Conservation (phyloP, 2,113 vertebrate genomes). For the Spilogale gracilis region DNA sequence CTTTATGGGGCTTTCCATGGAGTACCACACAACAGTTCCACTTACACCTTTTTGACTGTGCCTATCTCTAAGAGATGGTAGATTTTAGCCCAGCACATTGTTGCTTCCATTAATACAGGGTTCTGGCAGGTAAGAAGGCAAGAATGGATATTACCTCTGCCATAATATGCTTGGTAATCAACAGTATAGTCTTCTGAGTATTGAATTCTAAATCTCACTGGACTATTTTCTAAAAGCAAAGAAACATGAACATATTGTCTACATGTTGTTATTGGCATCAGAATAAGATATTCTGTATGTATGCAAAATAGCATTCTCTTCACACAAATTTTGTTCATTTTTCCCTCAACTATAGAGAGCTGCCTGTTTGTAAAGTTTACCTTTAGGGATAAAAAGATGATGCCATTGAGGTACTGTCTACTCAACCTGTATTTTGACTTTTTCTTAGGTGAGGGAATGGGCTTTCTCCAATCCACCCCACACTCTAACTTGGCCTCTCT, state of each 20-base stretch:
- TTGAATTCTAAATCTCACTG: not conserved
- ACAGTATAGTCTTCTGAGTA: not conserved
- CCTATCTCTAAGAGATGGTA: not conserved
- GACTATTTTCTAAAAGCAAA: not conserved
- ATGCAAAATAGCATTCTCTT: not conserved
- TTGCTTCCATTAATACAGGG: not conserved
- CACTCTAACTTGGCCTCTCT: not conserved
- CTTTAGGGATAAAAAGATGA: not conserved
- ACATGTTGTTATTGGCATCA: not conserved
- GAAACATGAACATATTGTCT: not conserved
- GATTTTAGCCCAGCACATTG: not conserved
- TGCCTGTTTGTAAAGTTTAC: not conserved
- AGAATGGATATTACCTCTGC: not conserved
- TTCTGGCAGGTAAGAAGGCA: not conserved
- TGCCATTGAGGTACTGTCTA: not conserved
- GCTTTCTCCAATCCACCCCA: not conserved
- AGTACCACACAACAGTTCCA: not conserved
- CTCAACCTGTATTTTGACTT: slow-evolving; percentile 32
- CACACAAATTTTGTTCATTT: not conserved
- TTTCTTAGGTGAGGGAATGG: not conserved
- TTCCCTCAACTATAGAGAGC: not conserved
- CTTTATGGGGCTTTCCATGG: not conserved
- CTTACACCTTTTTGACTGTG: not conserved
- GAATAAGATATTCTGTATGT: not conserved
- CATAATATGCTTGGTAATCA: not conserved